phyloP scores from a whole-genome alignment of 1,140 invertebrate genomes.

The Calliphora vicina region DNA sequence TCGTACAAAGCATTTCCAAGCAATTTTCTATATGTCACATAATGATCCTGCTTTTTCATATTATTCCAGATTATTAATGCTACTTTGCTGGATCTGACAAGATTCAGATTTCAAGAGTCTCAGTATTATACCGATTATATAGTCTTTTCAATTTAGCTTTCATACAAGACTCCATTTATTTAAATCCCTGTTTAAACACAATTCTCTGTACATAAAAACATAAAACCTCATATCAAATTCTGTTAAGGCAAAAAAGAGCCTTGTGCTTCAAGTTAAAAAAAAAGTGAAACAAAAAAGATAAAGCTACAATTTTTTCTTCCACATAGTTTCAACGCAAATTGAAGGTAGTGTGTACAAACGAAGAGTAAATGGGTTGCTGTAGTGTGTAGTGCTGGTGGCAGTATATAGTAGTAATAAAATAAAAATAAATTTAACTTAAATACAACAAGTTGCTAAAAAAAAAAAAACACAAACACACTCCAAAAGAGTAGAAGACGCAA shows the following conservation, averaged over 20 bases:
- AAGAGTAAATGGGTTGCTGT: neutral
- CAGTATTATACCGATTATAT: too few relatives aligned
- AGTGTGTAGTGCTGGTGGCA: neutral
- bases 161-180: too few relatives aligned
- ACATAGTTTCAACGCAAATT: neutral
- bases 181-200: neutral
- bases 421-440: neutral
- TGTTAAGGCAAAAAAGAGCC: neutral
- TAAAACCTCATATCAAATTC: constrained; percentile 5
- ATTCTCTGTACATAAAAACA: neutral
- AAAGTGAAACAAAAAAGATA: neutral
- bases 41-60: too few relatives aligned
- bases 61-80: too few relatives aligned
- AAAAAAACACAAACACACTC: too few relatives aligned
- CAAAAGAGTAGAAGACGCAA: neutral
- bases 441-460: neutral
- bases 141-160: too few relatives aligned
- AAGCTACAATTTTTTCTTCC: neutral
- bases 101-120: too few relatives aligned
- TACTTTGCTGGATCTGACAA: too few relatives aligned
- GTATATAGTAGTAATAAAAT: neutral
- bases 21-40: too few relatives aligned
- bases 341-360: neutral
- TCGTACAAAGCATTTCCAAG: too few relatives aligned
- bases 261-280: neutral